These are phyloP conservation scores for Megalurothrips usitatus DNA, from an alignment of 2,888 invertebrate species.

Conservation along the genomic window DNA sequence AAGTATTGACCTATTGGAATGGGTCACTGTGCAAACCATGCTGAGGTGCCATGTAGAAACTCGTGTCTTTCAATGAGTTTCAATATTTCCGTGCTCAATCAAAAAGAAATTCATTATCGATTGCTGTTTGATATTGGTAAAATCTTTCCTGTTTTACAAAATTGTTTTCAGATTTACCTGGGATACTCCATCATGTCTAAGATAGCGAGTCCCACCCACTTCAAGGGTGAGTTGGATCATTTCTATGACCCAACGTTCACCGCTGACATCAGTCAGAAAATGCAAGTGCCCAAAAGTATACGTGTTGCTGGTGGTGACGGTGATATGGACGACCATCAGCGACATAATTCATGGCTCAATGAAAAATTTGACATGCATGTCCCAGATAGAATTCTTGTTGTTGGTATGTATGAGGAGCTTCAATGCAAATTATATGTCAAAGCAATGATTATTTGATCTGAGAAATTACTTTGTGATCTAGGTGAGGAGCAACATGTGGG, in stretches of 20 bases:
- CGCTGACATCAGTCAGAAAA: slow-evolving; percentile 71
- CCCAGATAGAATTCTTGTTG: slow-evolving; percentile 85
- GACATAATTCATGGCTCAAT: slow-evolving; percentile 34
- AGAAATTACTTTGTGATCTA: slow-evolving; percentile 43
- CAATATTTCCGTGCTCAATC: too few species aligned
- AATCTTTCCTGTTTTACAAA: too few species aligned
- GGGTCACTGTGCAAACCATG: too few species aligned
- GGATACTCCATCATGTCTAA: slow-evolving; percentile 51
- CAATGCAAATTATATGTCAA: neutral
- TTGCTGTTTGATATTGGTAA: too few species aligned
- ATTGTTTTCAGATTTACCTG: too few species aligned
- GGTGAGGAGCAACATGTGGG: slow-evolving; percentile 57
- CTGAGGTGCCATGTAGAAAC: too few species aligned
- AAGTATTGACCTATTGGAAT: too few species aligned
- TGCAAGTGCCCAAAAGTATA: slow-evolving; percentile 76
- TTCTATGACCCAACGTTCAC: slow-evolving; percentile 65
- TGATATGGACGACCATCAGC: slow-evolving; percentile 56
- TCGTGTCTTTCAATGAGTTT: too few species aligned
- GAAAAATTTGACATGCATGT: slow-evolving; percentile 89
- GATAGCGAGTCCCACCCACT: slow-evolving; percentile 58
- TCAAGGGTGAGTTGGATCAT: slow-evolving; percentile 55
- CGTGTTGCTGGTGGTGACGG: slow-evolving; percentile 69
- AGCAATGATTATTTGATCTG: slow-evolving; percentile 30
- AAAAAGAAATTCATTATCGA: too few species aligned
- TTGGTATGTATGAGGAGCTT: slow-evolving; percentile 61